These are phyloP conservation scores for Physocephala rufipes DNA, from an alignment of 2,888 invertebrate genomes.

Conservation along the genomic window DNA sequence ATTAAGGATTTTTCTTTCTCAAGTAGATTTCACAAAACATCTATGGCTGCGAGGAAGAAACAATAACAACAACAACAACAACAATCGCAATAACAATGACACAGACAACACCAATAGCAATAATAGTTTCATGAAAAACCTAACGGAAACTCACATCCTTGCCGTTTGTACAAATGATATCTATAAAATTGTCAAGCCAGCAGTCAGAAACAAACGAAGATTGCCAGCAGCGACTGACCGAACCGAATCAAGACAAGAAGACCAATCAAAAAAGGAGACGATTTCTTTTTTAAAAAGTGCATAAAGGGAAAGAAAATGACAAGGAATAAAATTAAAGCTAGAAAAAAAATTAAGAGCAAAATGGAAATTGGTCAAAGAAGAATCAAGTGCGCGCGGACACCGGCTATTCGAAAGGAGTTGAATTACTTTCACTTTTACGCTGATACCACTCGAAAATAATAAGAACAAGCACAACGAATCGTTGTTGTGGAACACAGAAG, in stretches of 20 bases:
- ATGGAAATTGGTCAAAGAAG: neutral
- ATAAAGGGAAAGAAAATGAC: neutral
- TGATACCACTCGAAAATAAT: too few relatives aligned
- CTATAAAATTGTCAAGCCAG: conserved; percentile 20
- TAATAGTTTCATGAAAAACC: conserved; percentile 9
- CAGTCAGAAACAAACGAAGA: neutral
- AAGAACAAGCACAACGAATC: too few relatives aligned
- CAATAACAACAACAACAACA: neutral
- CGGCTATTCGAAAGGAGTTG: too few relatives aligned
- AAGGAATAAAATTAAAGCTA: neutral
- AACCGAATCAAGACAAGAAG: neutral
- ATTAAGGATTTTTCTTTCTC: conserved; percentile 24
- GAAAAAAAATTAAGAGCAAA: neutral
- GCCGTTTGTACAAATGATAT: conserved; percentile 14
- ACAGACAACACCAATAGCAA: conserved; percentile 1
- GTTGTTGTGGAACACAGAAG: too few relatives aligned
- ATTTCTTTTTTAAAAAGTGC: neutral
- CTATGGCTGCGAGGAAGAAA: neutral
- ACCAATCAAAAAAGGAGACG: neutral
- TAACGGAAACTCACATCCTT: conserved; percentile 31
- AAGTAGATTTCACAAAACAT: neutral
- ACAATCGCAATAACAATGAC: neutral
- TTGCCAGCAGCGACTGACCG: neutral
- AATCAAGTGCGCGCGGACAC: neutral
- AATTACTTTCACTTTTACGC: too few relatives aligned